Evolutionary conservation across 2,888 invertebrate species (phyloP), one percentile per base, ranked within the genome.

Genomic region (Timema cristinae): DNA sequence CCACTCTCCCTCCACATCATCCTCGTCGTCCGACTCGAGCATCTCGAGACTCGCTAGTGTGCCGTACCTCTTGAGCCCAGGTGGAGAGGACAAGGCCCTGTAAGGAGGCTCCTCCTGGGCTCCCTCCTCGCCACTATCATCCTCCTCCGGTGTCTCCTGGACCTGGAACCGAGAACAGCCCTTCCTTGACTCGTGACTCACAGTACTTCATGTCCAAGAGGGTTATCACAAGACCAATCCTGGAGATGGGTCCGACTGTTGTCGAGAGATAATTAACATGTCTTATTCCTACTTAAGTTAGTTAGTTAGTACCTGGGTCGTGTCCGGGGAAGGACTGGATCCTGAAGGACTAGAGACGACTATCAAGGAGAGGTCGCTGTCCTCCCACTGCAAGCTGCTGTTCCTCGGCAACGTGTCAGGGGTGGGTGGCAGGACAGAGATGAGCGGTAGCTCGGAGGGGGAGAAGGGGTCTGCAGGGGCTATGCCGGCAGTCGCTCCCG

Each of bases 371-470:
- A 75, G 51, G 49, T 75, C 75, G 2, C 66, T 68, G 66, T 74
- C 73, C 49, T 75, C 75, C 75, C 75, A 75, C 56, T 73, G 74
- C 56, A 75, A 73, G 48, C 66, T 72, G 50, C 72, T 50, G 49
- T 66, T 71, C 32, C 67, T 70, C 7, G 71, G 71, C 16, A 71
- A 49, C 6, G 73, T 71, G 49, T 91, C 91, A 5, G 91, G 91
- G 1, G 91, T 91, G 48, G 92, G 90, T 73, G 92, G 91, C 72
- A 91, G 86, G 73, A 92, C 88, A 66, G 91, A 87, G 78, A 92
- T 91, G 72, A 91, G 91, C 76, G 91, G 83, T 51, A 71, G 73
- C 50, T 75, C 74, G 32, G 83, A 77, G 52, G 84, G 84, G 15
- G 82, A 82, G 74, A 84, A 84, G 7, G 84, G 84, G 74, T 84